Evolutionary conservation across 1,140 invertebrate genomes (phyloP).

Genomic region (Geopemphigus sp.): DNA sequence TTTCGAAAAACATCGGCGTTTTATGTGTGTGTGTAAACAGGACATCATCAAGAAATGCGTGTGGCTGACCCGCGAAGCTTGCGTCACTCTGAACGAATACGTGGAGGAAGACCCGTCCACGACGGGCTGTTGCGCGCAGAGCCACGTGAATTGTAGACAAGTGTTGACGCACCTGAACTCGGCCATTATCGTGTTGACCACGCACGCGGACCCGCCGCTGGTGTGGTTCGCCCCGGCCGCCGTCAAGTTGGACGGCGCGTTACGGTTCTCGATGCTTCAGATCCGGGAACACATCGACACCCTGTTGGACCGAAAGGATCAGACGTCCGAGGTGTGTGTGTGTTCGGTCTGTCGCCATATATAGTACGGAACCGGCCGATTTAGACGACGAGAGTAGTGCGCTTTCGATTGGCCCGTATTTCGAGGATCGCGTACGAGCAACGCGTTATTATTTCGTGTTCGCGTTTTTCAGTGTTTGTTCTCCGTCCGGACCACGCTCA

Average conservation of each 20-base stretch:
- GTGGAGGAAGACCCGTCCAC: slow-evolving; percentile 37
- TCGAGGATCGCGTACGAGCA: no score
- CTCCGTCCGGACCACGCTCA: slow-evolving; percentile 22
- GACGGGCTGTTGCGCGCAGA: slow-evolving; percentile 17
- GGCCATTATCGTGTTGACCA: slow-evolving; percentile 64
- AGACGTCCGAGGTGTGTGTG: slow-evolving; percentile 74
- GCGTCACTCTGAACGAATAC: slow-evolving; percentile 28
- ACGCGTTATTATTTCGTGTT: no score
- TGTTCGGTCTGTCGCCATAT: slow-evolving; percentile 41
- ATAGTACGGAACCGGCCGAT: no score
- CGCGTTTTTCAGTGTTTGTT: slow-evolving; percentile 29
- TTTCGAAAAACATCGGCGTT: no score
- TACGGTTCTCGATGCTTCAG: slow-evolving; percentile 88
- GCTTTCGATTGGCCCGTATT: no score
- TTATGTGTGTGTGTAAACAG: slow-evolving; percentile 54
- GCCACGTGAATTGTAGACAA: slow-evolving; percentile 25
- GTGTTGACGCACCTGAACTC: slow-evolving; percentile 60
- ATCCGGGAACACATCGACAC: slow-evolving; percentile 94
- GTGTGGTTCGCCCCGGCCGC: slow-evolving; percentile 69
- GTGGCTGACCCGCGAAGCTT: slow-evolving; percentile 60
- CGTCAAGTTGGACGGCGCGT: slow-evolving; percentile 67
- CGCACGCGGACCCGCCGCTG: slow-evolving; percentile 65
- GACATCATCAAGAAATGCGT: slow-evolving; percentile 62
- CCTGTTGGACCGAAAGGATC: slow-evolving; percentile 87
- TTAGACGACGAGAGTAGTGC: no score